Conservation (phyloP, 2,888 invertebrate genomes). For the Trissolcus brochymenae region DNA sequence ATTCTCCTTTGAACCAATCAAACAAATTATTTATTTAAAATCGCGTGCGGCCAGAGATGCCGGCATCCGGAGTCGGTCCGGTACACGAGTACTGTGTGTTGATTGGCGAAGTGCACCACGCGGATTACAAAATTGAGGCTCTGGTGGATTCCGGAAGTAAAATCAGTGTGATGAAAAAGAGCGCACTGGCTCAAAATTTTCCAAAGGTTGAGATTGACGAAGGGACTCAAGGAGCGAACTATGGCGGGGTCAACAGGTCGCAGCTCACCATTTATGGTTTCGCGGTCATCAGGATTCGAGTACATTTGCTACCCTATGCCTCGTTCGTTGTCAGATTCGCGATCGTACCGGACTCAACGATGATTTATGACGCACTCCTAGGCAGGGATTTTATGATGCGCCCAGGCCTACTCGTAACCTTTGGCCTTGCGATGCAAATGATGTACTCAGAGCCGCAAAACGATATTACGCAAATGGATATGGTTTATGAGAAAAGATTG, state of each 20-base stretch:
- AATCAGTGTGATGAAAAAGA: conserved; percentile 48
- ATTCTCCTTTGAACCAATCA: not conserved
- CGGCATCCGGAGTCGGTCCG: conserved; percentile 3
- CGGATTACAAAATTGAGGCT: conserved; percentile 26
- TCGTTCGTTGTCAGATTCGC: conserved; percentile 44
- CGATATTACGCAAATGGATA: conserved; percentile 17
- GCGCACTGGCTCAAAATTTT: conserved; percentile 23
- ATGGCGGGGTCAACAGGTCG: conserved; percentile 51
- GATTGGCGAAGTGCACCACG: conserved; percentile 14
- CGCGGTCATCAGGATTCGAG: conserved; percentile 19
- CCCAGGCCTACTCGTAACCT: conserved; percentile 44
- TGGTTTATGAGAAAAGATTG: not conserved
- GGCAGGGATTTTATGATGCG: conserved; percentile 54
- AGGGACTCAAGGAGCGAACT: not conserved
- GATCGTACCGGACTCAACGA: conserved; percentile 52
- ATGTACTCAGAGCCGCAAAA: conserved; percentile 26
- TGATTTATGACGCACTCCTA: conserved; percentile 48
- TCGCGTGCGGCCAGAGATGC: not conserved
- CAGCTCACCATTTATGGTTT: conserved; percentile 29
- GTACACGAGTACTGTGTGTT: conserved; percentile 45
- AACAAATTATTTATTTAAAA: not conserved
- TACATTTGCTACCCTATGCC: conserved; percentile 30
- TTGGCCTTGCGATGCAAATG: conserved; percentile 35
- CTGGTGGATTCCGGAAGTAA: conserved; percentile 50
- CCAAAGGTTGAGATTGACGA: conserved; percentile 2